Evolutionary conservation across 2,888 invertebrate genomes (phyloP), one percentile per base, ranked within the genome.

Genomic region (Piscicola geometra): DNA sequence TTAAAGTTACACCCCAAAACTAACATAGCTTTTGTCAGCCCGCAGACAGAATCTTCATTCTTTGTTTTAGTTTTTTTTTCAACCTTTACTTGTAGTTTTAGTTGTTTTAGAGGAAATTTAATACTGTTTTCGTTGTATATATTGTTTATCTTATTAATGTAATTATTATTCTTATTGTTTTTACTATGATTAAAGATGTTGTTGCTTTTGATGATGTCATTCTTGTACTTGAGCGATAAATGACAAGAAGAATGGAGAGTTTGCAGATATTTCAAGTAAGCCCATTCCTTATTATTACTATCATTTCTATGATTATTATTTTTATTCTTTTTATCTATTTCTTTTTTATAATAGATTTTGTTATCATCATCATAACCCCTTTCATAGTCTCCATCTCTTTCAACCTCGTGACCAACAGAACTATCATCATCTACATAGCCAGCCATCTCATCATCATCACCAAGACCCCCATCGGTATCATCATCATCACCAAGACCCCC

Each of bases 1-100:
- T 70, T 36, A 47, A 70, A 70, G 41, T 41, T 47, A n/a, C n/a
- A n/a, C 5, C 36, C 70, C 35, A 70, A 21, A 41, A 35, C 33
- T n/a, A 70, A 35, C 15, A n/a, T 33, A 33, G 68, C 68, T 30
- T 32, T 25, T n/a, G n/a, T n/a, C n/a, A n/a, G n/a, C n/a, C n/a
- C n/a, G n/a, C n/a, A n/a, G n/a, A n/a, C n/a, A n/a, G n/a, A n/a
- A n/a, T n/a, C n/a, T n/a, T n/a, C n/a, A n/a, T n/a, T n/a, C n/a
- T n/a, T n/a, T n/a, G n/a, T n/a, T n/a, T n/a, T n/a, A 21, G 50
- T 47, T 15, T 47, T 21, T 47, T 47, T 47, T 15, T 47, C 21
- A 9, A 56, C 60, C n/a, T 5, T 56, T 56, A 56, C 3, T 15
- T 25, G 21, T n/a, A 56, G n/a, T 5, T 25, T 56, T 3, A 56